Evolutionary conservation across 2,113 vertebrate species (phyloP), one percentile per base, ranked within the genome.

Genomic region (Alces alces): DNA sequence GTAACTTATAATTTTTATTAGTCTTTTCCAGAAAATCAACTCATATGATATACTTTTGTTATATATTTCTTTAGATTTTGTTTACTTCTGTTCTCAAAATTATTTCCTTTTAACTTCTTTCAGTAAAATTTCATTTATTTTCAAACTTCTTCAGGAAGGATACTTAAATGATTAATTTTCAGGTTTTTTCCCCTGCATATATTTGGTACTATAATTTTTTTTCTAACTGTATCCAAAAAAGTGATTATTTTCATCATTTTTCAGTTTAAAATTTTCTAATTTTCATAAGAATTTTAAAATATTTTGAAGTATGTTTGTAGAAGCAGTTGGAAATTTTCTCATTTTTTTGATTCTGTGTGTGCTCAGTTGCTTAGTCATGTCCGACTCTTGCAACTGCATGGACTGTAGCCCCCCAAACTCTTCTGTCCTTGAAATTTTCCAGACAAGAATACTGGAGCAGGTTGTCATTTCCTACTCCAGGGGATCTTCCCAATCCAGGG

Each of bases 141-240:
- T 97, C 50, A 79, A 27, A 79, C 16, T 4, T 87, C 4, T 83
- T 89, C 27, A 89, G 11, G 57, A 52, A 25, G 10, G 10, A 82
- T 57, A 82, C 58, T 95, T 80, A 80, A 82, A 43, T 89, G 23
- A 92, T n/a, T 82, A 60, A 89, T 82, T 89, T 86, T 93, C 60
- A 89, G 27, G 7, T 11, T 55, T 94, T 94, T 91, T 70, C n/a
- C 8, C 73, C 52, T 33, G 89, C 15, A 33, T 33, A 70, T 2
- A 47, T 73, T 54, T 80, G 50, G 9, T 43, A 39, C 16, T 55
- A 19, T 30, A 47, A 43, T 7, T 80, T 89, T 54, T 93, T 86
- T 79, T 36, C 43, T 84, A 66, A 25, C 36, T 60, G 2, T 7
- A 84, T 3, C 7, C 2, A 11, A 80, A 93, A 82, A 86, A 64